Evolutionary conservation across 2,797 vertebrate genomes (phyloP).

Genomic region (Cichlasoma orientale): DNA sequence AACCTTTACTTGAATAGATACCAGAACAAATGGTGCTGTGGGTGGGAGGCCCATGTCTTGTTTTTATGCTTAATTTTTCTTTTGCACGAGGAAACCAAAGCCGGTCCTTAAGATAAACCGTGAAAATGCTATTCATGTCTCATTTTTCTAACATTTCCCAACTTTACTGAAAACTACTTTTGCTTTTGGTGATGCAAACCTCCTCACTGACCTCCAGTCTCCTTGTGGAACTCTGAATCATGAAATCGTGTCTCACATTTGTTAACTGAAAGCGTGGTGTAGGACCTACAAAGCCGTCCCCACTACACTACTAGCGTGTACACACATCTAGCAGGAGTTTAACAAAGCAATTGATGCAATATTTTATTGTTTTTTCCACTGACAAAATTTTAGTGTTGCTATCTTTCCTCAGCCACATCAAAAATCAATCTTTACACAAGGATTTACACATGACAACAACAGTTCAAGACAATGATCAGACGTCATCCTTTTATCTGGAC

Average conservation of each 20-base stretch:
- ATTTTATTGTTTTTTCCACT: background rate
- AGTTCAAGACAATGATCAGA: background rate
- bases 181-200: conserved; percentile 3
- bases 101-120: conserved; percentile 26
- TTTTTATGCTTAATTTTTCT: conserved; percentile 11
- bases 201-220: conserved; percentile 16
- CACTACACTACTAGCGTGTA: background rate
- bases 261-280: background rate
- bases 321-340: background rate
- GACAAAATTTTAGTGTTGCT: background rate
- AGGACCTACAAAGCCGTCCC: background rate
- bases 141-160: conserved; percentile 13
- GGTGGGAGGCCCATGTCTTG: conserved; percentile 21
- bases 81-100: conserved; percentile 33
- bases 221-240: conserved; percentile 34
- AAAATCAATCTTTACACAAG: background rate
- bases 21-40: conserved; percentile 31
- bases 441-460: background rate
- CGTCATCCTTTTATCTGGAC: too few species aligned
- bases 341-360: background rate
- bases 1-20: conserved; percentile 50
- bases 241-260: conserved; percentile 40
- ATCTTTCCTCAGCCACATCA: background rate
- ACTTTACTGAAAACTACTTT: background rate
- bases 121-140: conserved; percentile 49